phyloP scores from a whole-genome alignment of 1,140 invertebrate species.

The Polypedilum vanderplanki region DNA sequence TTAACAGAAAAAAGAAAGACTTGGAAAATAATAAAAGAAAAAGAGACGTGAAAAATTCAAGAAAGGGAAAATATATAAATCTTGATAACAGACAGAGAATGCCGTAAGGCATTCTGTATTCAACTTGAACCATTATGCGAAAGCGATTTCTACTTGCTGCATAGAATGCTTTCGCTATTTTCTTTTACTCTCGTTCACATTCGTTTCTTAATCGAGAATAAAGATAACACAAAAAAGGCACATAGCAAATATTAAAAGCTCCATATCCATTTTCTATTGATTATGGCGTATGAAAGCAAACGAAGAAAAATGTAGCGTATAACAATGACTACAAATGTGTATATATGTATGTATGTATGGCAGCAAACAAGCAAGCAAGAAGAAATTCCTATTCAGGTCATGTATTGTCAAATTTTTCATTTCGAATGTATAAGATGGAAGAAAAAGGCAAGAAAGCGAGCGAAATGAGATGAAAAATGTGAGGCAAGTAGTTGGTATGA shows the following conservation, averaged over 20 bases:
- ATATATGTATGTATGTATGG: no score
- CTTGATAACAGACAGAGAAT: slow-evolving; percentile 20
- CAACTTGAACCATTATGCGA: slow-evolving; percentile 22
- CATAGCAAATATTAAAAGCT: slow-evolving; percentile 13
- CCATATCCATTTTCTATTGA: slow-evolving; percentile 18
- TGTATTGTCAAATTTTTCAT: slow-evolving; percentile 27
- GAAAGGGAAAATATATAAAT: neutral
- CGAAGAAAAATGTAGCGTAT: slow-evolving; percentile 11
- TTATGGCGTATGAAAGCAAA: neutral
- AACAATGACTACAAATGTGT: neutral
- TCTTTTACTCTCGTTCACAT: neutral
- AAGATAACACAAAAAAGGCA: slow-evolving; percentile 18
- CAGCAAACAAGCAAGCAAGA: neutral
- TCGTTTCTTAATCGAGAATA: slow-evolving; percentile 3
- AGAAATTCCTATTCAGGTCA: neutral
- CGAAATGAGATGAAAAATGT: slow-evolving; percentile 13
- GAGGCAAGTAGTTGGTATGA: neutral
- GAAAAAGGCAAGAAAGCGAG: neutral
- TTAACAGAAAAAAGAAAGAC: neutral
- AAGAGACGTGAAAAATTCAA: neutral
- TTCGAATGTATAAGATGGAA: neutral
- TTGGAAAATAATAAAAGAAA: neutral
- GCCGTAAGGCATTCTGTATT: slow-evolving; percentile 19
- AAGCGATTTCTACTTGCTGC: neutral
- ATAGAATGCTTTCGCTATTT: neutral